These are phyloP conservation scores for Pachydiplax longipennis DNA, from an alignment of 2,888 invertebrate genomes.

Conservation along the genomic window DNA sequence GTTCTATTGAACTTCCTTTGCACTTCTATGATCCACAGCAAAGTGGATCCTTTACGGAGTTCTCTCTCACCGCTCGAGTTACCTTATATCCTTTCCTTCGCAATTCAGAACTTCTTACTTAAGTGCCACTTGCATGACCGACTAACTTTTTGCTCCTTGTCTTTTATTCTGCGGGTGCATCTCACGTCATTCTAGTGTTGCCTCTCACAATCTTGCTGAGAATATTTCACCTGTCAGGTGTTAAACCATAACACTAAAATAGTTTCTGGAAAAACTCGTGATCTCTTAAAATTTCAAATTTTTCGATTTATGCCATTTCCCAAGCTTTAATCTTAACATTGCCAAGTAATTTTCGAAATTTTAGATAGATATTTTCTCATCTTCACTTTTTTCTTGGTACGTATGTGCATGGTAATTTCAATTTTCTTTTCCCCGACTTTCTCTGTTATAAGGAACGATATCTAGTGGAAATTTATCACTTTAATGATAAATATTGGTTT, in stretches of 20 bases:
- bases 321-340: no score
- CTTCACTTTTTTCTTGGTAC: no score
- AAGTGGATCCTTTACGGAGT: not conserved
- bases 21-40: not conserved
- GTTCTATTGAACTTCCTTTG: not conserved
- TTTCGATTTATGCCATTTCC: no score
- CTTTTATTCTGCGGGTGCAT: not conserved
- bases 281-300: no score
- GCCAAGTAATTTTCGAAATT: no score
- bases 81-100: not conserved
- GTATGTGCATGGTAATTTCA: no score
- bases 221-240: not conserved
- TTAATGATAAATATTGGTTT: no score
- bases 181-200: not conserved
- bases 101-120: not conserved
- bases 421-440: no score
- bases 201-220: not conserved
- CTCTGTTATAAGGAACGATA: no score
- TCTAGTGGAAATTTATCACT: no score
- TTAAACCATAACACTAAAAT: not conserved
- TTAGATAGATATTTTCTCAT: no score
- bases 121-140: not conserved
- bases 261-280: no score
- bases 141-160: not conserved
- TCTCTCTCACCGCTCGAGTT: not conserved